A percentile compares a stretch with the other conserved stretches of the same genome.
phyloP scores from a whole-genome alignment of 2,797 vertebrate species.

The Alauda arvensis region DNA sequence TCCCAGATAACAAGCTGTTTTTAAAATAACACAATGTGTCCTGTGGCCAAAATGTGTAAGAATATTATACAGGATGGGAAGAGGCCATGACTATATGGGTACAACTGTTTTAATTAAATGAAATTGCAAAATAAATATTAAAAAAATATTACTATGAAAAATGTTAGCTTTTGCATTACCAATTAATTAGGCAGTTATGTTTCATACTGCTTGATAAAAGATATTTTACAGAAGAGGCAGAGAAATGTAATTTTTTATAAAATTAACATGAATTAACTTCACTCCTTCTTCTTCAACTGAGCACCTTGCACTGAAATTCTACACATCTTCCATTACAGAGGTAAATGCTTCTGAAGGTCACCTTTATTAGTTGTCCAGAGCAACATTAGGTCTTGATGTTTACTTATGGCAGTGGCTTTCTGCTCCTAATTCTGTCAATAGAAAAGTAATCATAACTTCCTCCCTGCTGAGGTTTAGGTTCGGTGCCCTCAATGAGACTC shows the following conservation, averaged over 20 bases:
- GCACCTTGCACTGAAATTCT: neutral
- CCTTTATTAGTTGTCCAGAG: neutral
- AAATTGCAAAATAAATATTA: neutral
- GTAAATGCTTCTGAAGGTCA: neutral
- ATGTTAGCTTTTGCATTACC: neutral
- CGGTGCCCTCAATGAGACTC: neutral
- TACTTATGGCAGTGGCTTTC: neutral
- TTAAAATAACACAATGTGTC: neutral
- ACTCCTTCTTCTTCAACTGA: neutral
- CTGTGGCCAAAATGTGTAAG: neutral
- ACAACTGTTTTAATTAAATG: neutral
- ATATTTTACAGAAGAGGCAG: neutral
- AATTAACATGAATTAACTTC: neutral
- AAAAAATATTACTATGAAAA: neutral
- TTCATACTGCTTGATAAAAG: neutral
- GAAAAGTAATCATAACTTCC: neutral
- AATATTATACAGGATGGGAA: neutral
- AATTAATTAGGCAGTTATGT: neutral
- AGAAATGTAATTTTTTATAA: neutral
- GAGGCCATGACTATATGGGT: neutral
- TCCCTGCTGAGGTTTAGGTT: neutral
- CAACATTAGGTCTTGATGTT: neutral
- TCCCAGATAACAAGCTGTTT: neutral
- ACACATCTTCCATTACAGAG: neutral
- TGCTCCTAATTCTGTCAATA: neutral